Base-by-base conservation (phyloP, 2,888 invertebrate genomes). In the Tricholauxania praeusta region DNA sequence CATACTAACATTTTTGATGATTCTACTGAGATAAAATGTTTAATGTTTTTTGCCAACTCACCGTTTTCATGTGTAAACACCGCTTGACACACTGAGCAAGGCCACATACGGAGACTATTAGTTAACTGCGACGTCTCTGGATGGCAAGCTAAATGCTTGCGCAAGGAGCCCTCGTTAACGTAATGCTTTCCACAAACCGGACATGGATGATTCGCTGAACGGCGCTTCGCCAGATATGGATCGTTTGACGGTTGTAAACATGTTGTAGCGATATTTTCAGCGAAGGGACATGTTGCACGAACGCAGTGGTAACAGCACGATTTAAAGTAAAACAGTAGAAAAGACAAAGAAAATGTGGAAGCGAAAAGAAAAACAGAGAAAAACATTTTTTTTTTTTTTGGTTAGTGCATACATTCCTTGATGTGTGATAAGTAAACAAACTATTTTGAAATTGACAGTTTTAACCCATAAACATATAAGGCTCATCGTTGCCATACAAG, bases 121-220 rank as follows among this genome's bases (percentile, higher is more conserved):
- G 95, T 93, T 78, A 95, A 90, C 87, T 95, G 95, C 79, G 93
- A 91, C 70, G 96, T 95, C 89, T 96, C 96, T 65, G 96, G 96
- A 88, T 97, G 97, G 84, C 96, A 96, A 79, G 96, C 96, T 82
- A 97, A 91, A 88, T 97, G 97, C 88, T 97, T 96, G 85, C 96
- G 91, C 84, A 96, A 89, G 79, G 96, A 96, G 76, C 96, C 96
- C 88, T 97, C 96, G 89, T 96, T 96, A 80, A 96, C 96, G 89
- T 97, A 97, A 88, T 96, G 96, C 89, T 97, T 97, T 80, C 96
- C 96, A 88, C 97, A 97, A 60, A 97, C 95, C 28, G 96, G 97
- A 86, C 97, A 97, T 69, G 96, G 96, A 88, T 97, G 97, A 89
- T 96, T 96, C 81, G 96, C 96, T 82, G 96, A 95, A 89, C 96